Evolutionary conservation across 2,888 invertebrate genomes (phyloP), one percentile per base, ranked within the genome.

Genomic region (Nomada fabriciana): DNA sequence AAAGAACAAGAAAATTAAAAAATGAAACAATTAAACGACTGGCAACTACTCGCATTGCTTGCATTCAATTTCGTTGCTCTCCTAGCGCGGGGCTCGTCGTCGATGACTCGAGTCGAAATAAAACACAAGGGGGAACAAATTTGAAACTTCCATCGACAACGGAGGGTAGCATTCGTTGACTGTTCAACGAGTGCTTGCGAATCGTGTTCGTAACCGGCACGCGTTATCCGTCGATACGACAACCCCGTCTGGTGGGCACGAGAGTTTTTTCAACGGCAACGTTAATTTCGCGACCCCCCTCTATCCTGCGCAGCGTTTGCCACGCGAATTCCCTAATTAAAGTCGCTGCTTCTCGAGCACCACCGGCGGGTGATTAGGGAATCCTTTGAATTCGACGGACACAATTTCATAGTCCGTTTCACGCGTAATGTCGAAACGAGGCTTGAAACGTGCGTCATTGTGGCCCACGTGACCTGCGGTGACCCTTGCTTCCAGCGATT

Each of bases 241-340:
- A 64, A 53, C 68, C 57, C 60, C 29, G 80, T 64, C 81, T 67
- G 68, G 75, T 72, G 36, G 75, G 55, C 75, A 76, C 67, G 83
- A 82, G 83, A 71, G 82, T 76, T 76, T 73, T 65, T 76, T 71
- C 71, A 82, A 57, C 82, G 82, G 61, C 75, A 82, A 81, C 83
- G 67, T 70, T 71, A 71, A 82, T 82, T 72, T 73, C 68, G 64
- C 60, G 23, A 47, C 36, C 18, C 55, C 29, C 29, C 52, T 4
- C 23, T 36, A 9, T 11, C 10, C n/a, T 23, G 1, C 7, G 15
- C 1, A 2, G 9, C 52, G 1, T 29, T 3, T 18, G 23, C 18
- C 65, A 13, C 36, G 64, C 65, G 61, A 69, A 67, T 64, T 75
- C 61, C 70, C 82, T 82, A 82, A 82, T 82, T 82, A 81, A 81